Base-by-base conservation (phyloP, 2,797 vertebrate species). In the Gallinago stenura region DNA sequence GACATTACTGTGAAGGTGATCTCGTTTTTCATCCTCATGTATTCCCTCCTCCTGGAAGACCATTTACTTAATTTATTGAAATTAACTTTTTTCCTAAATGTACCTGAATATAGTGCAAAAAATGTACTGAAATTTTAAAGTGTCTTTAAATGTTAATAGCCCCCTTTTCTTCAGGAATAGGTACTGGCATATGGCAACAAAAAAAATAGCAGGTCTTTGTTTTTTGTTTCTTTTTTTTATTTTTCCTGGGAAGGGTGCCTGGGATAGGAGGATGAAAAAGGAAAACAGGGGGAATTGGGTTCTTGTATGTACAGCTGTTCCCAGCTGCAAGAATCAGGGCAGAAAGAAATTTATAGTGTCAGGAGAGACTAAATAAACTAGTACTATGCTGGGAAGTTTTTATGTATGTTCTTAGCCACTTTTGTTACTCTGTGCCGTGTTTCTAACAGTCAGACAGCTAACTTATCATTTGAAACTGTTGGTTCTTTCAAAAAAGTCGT, bases 321-420 rank as follows among this genome's bases (percentile, higher is more conserved):
- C 37, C 83, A 95, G 54, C 83, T 92, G 65, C 60, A 77, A 85
- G 75, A 68, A 80, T 89, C 16, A 6, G 58, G 18, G 57, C 53
- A 95, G 71, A 92, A 93, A 71, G 43, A 70, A 70, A 87, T 77
- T 21, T 64, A 30, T 39, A 70, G 58, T 50, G 66, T 76, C 70
- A 79, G 35, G 31, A 79, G 83, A 96, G 51, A 87, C 62, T 77
- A 87, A 95, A 90, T 92, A 95, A 90, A 70, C 82, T n/a, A 26
- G 9, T 69, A 31, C 14, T 75, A 1, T 19, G 30, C 31, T 79
- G 70, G 37, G 45, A 90, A 72, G 25, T 30, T 95, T 92, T 83
- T 11, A 15, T 76, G 17, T 90, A 33, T 76, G 19, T 82, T 88
- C 60, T 41, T 53, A 77, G 62, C 11, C 19, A 21, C 43, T 82